Evolutionary conservation across 2,113 vertebrate genomes (phyloP).

Genomic region (Dryoscopus gambensis): DNA sequence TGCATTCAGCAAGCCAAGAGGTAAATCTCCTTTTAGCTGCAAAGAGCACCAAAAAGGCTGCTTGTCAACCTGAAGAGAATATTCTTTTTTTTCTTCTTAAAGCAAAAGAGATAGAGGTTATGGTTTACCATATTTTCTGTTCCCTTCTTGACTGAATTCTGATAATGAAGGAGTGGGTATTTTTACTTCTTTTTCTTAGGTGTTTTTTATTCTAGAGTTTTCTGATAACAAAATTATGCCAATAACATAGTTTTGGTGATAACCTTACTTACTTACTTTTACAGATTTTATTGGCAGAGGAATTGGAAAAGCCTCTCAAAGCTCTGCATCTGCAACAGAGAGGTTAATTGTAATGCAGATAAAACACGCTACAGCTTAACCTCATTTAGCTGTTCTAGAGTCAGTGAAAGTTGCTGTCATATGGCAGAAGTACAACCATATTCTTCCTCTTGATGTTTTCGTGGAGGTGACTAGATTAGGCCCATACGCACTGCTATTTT

Average conservation of each 20-base stretch:
- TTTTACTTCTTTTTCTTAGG: neutral
- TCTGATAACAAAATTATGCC: neutral
- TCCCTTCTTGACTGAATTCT: neutral
- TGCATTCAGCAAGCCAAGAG: neutral
- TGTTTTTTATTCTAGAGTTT: neutral
- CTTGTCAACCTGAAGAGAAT: neutral
- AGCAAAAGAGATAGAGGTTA: neutral
- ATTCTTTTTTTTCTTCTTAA: neutral
- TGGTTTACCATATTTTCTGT: neutral
- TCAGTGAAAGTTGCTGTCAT: neutral
- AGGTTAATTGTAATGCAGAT: neutral
- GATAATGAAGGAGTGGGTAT: neutral
- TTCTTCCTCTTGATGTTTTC: neutral
- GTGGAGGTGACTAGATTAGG: neutral
- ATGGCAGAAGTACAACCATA: neutral
- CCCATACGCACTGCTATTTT: neutral
- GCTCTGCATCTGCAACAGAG: neutral
- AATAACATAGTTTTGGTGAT: neutral
- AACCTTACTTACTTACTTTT: neutral
- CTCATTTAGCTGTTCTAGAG: neutral
- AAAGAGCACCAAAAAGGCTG: neutral
- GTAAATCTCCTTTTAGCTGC: conserved; percentile 22
- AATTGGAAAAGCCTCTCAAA: neutral
- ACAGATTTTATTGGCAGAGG: neutral
- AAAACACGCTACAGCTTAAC: neutral